phyloP scores from a whole-genome alignment of 2,888 invertebrate genomes.

The Trisateles emortualis region DNA sequence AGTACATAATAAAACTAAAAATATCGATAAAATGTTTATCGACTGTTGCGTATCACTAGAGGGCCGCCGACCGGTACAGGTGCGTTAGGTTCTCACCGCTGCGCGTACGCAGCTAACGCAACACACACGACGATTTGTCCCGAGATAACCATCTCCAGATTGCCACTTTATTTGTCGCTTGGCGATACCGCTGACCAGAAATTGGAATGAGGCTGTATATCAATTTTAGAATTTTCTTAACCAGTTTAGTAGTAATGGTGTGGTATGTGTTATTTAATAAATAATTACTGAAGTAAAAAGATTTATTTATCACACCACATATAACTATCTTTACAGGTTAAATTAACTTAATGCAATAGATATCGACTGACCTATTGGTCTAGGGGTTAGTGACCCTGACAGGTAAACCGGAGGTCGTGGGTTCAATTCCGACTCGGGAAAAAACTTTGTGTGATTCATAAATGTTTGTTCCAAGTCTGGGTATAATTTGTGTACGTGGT shows the following conservation, averaged over 20 bases:
- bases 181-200: conserved; percentile 44
- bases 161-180: conserved; percentile 66
- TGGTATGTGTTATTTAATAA: not conserved
- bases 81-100: conserved; percentile 81
- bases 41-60: conserved; percentile 57
- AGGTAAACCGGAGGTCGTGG: no score
- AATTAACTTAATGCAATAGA: no score
- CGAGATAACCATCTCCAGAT: conserved; percentile 67
- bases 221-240: conserved; percentile 35
- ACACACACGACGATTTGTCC: conserved; percentile 75
- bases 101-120: conserved; percentile 52
- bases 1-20: conserved; percentile 15
- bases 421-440: no score
- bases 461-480: no score
- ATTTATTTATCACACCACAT: no score
- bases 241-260: conserved; percentile 9
- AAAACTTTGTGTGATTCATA: no score
- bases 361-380: no score
- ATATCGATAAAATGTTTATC: conserved; percentile 29
- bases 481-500: no score
- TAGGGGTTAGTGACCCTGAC: no score
- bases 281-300: no score
- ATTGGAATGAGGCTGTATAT: conserved; percentile 41
- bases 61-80: conserved; percentile 78
- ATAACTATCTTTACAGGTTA: no score